phyloP scores from a whole-genome alignment of 2,113 vertebrate species.

The Neogale vison region DNA sequence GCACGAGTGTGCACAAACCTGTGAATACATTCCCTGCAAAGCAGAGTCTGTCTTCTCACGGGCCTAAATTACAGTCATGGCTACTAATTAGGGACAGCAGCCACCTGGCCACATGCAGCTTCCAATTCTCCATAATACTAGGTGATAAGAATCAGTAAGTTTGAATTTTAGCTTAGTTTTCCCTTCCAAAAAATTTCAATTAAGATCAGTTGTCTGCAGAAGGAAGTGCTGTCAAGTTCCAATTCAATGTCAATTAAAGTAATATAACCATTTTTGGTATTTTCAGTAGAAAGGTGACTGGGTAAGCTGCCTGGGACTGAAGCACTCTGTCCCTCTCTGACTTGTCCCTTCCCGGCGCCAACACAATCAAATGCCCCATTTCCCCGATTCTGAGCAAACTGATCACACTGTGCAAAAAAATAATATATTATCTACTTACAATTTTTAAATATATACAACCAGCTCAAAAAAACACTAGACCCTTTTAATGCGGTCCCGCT shows the following conservation, averaged over 20 bases:
- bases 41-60: not conserved
- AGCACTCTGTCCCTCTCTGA: not conserved
- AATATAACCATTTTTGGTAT: not conserved
- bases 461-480: slow-evolving; percentile 19
- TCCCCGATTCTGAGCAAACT: slow-evolving; percentile 32
- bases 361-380: not conserved
- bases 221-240: slow-evolving; percentile 19
- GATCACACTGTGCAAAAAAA: slow-evolving; percentile 55
- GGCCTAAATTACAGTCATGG: not conserved
- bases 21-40: not conserved
- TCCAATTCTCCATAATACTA: not conserved
- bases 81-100: not conserved
- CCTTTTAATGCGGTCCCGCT: slow-evolving; percentile 14
- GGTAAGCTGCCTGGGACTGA: not conserved
- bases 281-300: slow-evolving; percentile 7
- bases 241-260: slow-evolving; percentile 42
- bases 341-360: slow-evolving; percentile 20
- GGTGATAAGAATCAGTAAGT: not conserved
- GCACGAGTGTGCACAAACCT: not conserved
- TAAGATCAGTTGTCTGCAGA: slow-evolving; percentile 35
- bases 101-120: not conserved
- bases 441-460: slow-evolving; percentile 62
- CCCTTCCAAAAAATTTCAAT: slow-evolving; percentile 1
- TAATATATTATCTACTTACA: slow-evolving; percentile 63
- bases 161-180: slow-evolving; percentile 59